Evolutionary conservation across 2,113 vertebrate species (phyloP), one percentile per base, ranked within the genome.

Genomic region (Octodon degus): DNA sequence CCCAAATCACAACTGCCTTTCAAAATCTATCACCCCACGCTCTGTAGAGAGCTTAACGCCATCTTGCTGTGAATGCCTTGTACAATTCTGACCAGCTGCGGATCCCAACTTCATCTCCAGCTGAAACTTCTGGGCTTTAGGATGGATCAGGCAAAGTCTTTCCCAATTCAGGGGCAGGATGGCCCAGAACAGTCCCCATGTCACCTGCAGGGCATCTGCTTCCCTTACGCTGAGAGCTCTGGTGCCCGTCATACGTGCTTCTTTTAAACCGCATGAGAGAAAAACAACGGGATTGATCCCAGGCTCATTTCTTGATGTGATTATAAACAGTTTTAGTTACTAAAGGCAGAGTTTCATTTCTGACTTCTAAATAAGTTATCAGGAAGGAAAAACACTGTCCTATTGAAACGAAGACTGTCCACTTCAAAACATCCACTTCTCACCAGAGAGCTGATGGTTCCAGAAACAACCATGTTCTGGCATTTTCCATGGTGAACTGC

Each of bases 381-480:
- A 80, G 40, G 85, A 93, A 5, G 25, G 89, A 24, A 91, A 96
- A 90, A 74, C 10, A 81, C 19, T 0, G 0, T 16, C 20, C 11
- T 30, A 25, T 47, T 92, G 77, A 86, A 91, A 93, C 63, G 37
- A 63, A 62, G 60, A 27, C 30, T 34, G 63, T 11, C 67, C 63
- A 10, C 0, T 0, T 2, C 34, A 58, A 82, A 95, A 53, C 32
- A 8, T 76, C 8, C 13, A 0, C 53, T 62, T 74, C 74, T 34
- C 2, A 22, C 5, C 76, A 88, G 91, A 86, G 68, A 86, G 86
- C 34, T 53, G 88, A 43, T 11, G 10, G 30, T 70, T 89, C 76
- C 83, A 96, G 67, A 93, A 96, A 96, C 96, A 95, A 68, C 94
- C 43, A 0, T 20, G 86, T 86, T 96, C 90, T 86, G 95, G 96